phyloP scores from a whole-genome alignment of 2,113 vertebrate genomes.

The Ictalurus punctatus region DNA sequence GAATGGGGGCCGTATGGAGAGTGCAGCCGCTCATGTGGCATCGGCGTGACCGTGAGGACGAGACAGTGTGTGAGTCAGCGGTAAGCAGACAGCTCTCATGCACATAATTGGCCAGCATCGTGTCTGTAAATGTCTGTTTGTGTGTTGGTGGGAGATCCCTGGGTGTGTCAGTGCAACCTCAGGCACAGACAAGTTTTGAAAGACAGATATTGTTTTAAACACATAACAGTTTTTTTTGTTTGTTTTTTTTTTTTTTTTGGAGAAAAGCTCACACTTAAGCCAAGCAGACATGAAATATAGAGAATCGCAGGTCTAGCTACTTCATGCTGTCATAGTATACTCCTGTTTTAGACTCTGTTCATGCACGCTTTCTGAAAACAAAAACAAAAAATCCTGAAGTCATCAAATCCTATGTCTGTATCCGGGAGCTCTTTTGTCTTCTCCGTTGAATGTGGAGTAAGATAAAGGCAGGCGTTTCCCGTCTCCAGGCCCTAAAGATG shows the following conservation, averaged over 20 bases:
- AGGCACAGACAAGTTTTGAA: slow-evolving; percentile 27
- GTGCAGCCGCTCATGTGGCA: slow-evolving; percentile 90
- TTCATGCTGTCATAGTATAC: no score
- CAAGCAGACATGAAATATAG: not conserved
- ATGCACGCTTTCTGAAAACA: slow-evolving; percentile 6
- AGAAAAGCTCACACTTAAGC: not conserved
- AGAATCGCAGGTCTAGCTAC: no score
- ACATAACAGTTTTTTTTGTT: not conserved
- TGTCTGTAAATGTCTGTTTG: slow-evolving; percentile 23
- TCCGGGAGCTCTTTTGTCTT: not conserved
- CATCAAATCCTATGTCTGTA: not conserved
- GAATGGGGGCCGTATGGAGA: slow-evolving; percentile 82
- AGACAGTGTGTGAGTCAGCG: slow-evolving; percentile 83
- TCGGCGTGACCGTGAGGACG: slow-evolving; percentile 80
- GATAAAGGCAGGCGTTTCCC: slow-evolving; percentile 31
- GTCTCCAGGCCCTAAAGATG: not conserved
- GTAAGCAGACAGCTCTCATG: slow-evolving; percentile 63
- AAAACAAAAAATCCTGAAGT: not conserved
- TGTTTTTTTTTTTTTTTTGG: not conserved
- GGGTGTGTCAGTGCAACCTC: slow-evolving; percentile 30
- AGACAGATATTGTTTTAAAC: not conserved
- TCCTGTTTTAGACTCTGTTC: not conserved
- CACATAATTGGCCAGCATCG: slow-evolving; percentile 4
- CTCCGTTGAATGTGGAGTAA: not conserved
- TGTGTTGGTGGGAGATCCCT: slow-evolving; percentile 2